Evolutionary conservation across 2,888 invertebrate species (phyloP).

Genomic region (Ormia ochracea): DNA sequence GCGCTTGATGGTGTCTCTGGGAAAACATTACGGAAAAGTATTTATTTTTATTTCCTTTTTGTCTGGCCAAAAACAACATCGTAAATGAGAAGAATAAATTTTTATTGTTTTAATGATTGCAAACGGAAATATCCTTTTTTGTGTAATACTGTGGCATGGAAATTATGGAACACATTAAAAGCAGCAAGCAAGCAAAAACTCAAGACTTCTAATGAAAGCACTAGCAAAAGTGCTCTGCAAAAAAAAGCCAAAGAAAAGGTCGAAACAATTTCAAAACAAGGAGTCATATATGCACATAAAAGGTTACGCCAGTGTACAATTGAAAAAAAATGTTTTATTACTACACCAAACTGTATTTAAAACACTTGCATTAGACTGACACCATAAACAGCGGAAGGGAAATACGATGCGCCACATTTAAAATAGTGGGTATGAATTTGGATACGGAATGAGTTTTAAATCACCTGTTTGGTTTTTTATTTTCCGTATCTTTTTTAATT

Average conservation of each 20-base stretch:
- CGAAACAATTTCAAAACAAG: constrained; percentile 19
- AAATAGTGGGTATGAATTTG: constrained; percentile 47
- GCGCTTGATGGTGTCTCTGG: no score
- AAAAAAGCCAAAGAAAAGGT: constrained; percentile 4
- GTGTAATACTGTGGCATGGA: constrained; percentile 28
- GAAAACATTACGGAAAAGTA: constrained; percentile 29
- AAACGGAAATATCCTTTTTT: constrained; percentile 38
- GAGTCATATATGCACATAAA: constrained; percentile 10
- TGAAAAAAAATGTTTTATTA: constrained; percentile 33
- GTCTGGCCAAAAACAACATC: constrained; percentile 1
- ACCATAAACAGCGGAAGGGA: background rate
- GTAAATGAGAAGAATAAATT: background rate
- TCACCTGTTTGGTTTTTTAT: background rate
- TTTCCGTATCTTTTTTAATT: background rate
- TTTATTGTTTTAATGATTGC: constrained; percentile 39
- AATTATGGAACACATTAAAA: constrained; percentile 35
- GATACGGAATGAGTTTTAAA: constrained; percentile 46
- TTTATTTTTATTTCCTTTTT: constrained; percentile 13
- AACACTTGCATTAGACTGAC: constrained; percentile 8
- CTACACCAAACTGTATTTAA: constrained; percentile 44
- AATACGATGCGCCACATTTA: background rate
- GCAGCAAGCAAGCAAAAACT: background rate
- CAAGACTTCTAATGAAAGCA: background rate
- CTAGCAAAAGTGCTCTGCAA: background rate
- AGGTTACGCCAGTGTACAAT: background rate